Conservation (phyloP, 1,140 invertebrate species). For the Pogonomyrmex californicus region DNA sequence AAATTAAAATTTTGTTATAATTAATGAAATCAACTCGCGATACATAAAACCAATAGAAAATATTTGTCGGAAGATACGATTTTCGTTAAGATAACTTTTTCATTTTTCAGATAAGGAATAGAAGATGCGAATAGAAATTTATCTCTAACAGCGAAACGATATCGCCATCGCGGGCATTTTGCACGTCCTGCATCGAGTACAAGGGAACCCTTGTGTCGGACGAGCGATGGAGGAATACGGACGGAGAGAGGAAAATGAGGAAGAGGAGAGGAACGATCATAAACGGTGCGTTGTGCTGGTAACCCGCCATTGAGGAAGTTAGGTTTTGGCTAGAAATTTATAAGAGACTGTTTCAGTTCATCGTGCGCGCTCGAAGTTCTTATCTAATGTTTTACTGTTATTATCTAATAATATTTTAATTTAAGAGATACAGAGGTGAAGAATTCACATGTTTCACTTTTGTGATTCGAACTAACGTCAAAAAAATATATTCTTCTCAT, state of each 20-base stretch:
- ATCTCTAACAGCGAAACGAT: slow-evolving; percentile 65
- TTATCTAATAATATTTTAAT: background rate
- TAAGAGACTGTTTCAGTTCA: slow-evolving; percentile 33
- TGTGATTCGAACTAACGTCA: background rate
- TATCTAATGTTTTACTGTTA: slow-evolving; percentile 30
- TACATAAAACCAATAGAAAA: background rate
- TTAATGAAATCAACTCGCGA: background rate
- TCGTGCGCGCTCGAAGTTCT: slow-evolving; percentile 10
- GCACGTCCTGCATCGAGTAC: slow-evolving; percentile 64
- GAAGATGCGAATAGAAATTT: slow-evolving; percentile 63
- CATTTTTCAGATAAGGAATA: background rate
- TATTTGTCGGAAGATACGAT: slow-evolving; percentile 14
- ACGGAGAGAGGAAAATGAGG: background rate
- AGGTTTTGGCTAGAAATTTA: slow-evolving; percentile 55
- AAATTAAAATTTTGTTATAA: too few species aligned
- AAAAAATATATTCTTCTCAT: background rate
- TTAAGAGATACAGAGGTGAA: background rate
- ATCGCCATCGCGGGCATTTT: slow-evolving; percentile 71
- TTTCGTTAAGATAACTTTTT: slow-evolving; percentile 36
- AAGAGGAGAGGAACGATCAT: slow-evolving; percentile 23
- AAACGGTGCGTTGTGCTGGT: slow-evolving; percentile 58
- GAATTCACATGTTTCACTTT: background rate
- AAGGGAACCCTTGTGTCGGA: slow-evolving; percentile 64
- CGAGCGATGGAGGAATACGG: slow-evolving; percentile 30
- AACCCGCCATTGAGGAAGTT: slow-evolving; percentile 54